phyloP scores from a whole-genome alignment of 2,888 invertebrate genomes.

The Allacma fusca region DNA sequence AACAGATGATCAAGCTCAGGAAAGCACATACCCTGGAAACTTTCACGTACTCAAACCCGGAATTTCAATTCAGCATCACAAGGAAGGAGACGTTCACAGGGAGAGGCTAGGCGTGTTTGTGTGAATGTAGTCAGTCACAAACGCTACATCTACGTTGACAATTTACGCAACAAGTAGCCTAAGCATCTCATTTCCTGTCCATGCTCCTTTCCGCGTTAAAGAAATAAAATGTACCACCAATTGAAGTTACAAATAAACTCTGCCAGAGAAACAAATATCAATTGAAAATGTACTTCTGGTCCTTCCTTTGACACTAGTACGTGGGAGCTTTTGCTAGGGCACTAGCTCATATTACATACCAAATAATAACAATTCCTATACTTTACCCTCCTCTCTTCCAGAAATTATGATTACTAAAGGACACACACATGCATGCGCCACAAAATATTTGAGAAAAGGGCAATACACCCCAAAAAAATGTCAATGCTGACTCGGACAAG shows the following conservation, averaged over 20 bases:
- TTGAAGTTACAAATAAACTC: neutral
- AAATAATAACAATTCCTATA: too few species aligned
- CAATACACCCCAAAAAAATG: too few species aligned
- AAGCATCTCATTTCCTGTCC: neutral
- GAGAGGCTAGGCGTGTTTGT: neutral
- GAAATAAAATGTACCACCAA: neutral
- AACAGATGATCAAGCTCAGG: neutral
- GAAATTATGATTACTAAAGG: too few species aligned
- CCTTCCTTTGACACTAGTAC: too few species aligned
- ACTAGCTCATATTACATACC: too few species aligned
- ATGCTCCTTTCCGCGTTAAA: neutral
- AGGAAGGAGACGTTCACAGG: neutral
- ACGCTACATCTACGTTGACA: neutral
- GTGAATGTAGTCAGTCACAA: too few species aligned
- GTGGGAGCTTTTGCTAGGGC: too few species aligned
- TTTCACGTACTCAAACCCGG: too few species aligned
- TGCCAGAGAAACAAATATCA: neutral
- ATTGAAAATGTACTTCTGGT: neutral
- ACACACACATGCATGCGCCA: too few species aligned
- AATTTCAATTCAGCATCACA: neutral
- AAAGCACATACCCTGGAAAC: neutral
- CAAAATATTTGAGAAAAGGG: too few species aligned
- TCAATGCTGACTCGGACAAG: too few species aligned
- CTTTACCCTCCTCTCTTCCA: too few species aligned
- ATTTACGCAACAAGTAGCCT: slow-evolving; percentile 1